Evolutionary conservation across 1,140 invertebrate species (phyloP), one percentile per base, ranked within the genome.

Genomic region (Macrobrachium rosenbergii): DNA sequence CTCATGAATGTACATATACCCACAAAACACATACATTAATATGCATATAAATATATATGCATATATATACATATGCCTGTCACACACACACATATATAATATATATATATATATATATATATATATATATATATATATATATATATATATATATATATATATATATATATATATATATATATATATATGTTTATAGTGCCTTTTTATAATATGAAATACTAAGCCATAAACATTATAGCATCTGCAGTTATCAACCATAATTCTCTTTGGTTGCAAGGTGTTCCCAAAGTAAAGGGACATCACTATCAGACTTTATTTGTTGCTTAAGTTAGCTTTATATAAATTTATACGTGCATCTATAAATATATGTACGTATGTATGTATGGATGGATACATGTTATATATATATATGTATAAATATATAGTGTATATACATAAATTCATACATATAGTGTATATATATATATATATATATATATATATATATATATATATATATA

Each of bases 101-200:
- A 72, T 72, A 72, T 72, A 72, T 72, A 72, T 72, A 72, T 72
- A 72, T 72, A 72, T 72, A 72, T 72, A 72, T 72, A 72, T 72
- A 72, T n/a, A n/a, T n/a, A n/a, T n/a, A n/a, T n/a, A n/a, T n/a
- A n/a, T n/a, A n/a, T n/a, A n/a, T n/a, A n/a, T n/a, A n/a, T n/a
- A n/a, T n/a, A n/a, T n/a, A n/a, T n/a, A n/a, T n/a, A n/a, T n/a
- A n/a, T n/a, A n/a, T n/a, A n/a, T n/a, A n/a, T n/a, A n/a, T n/a
- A n/a, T n/a, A n/a, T n/a, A n/a, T n/a, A n/a, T n/a, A n/a, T n/a
- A n/a, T n/a, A n/a, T n/a, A n/a, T n/a, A n/a, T n/a, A n/a, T n/a
- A n/a, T n/a, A n/a, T n/a, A n/a, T n/a, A n/a, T n/a, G n/a, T n/a
- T n/a, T n/a, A n/a, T n/a, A n/a, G n/a, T n/a, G n/a, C 28, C 3